phyloP scores from a whole-genome alignment of 2,113 vertebrate genomes.

The Accipiter cooperii region DNA sequence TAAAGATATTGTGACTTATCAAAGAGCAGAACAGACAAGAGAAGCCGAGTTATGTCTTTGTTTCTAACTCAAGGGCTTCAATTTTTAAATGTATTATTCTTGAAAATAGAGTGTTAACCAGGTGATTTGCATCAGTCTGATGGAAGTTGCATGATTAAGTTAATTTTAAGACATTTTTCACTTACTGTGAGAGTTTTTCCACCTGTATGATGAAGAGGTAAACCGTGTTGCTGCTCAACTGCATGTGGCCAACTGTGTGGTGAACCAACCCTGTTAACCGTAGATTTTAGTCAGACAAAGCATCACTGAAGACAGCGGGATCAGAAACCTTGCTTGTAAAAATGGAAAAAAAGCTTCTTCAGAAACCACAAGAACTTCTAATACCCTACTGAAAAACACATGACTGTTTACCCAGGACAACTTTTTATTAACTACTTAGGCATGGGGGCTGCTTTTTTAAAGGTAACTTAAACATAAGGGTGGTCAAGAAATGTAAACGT shows the following conservation, averaged over 20 bases:
- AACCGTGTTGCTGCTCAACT: not conserved
- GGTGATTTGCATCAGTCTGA: not conserved
- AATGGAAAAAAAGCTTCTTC: not conserved
- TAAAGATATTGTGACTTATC: not conserved
- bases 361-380: not conserved
- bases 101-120: not conserved
- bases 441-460: not conserved
- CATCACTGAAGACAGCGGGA: not conserved
- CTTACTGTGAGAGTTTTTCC: not conserved
- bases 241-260: not conserved
- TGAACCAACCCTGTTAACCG: not conserved
- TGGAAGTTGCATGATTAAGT: not conserved
- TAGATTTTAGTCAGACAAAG: not conserved
- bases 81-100: not conserved
- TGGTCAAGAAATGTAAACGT: not conserved
- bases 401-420: not conserved
- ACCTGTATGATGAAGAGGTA: not conserved
- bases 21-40: not conserved
- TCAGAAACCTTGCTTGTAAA: not conserved
- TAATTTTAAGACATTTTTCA: not conserved
- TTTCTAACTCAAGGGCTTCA: not conserved
- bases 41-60: not conserved
- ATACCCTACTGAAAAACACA: not conserved
- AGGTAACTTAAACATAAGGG: not conserved
- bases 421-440: not conserved